Conservation (phyloP, 2,888 invertebrate genomes). For the Palloptera scutellata region DNA sequence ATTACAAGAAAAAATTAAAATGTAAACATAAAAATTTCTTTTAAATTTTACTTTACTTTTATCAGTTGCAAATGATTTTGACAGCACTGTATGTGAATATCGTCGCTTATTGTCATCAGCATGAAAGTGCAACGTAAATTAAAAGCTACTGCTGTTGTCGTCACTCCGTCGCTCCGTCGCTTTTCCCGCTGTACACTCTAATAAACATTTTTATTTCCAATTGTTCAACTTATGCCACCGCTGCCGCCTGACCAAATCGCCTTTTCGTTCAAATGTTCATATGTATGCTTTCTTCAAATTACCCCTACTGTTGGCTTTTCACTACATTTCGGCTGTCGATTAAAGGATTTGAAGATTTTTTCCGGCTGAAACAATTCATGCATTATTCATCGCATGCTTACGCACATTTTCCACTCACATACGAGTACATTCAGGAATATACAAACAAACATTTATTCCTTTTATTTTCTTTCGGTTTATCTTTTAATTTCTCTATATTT, state of each 20-base stretch:
- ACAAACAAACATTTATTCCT: slow-evolving; percentile 20
- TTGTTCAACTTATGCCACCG: not conserved
- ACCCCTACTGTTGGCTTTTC: not conserved
- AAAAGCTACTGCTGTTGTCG: too few relatives aligned
- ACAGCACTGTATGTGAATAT: too few relatives aligned
- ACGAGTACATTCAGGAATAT: too few relatives aligned
- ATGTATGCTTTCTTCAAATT: not conserved
- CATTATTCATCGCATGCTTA: slow-evolving; percentile 57
- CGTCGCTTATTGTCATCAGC: too few relatives aligned
- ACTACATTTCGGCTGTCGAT: slow-evolving; percentile 33
- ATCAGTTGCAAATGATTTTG: too few relatives aligned
- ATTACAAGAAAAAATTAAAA: too few relatives aligned
- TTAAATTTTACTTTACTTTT: too few relatives aligned
- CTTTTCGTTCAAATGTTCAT: not conserved
- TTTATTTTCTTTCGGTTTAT: slow-evolving; percentile 27
- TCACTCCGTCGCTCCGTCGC: too few relatives aligned
- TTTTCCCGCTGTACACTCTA: too few relatives aligned
- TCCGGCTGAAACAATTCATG: slow-evolving; percentile 46
- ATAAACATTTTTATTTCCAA: not conserved
- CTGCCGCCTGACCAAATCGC: too few relatives aligned
- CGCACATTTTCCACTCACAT: slow-evolving; percentile 41
- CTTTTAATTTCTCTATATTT: slow-evolving; percentile 32
- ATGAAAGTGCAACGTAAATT: too few relatives aligned
- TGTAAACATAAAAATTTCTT: too few relatives aligned
- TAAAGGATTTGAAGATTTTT: slow-evolving; percentile 37